phyloP scores from a whole-genome alignment of 2,113 vertebrate species.

The Gracilinanus agilis region DNA sequence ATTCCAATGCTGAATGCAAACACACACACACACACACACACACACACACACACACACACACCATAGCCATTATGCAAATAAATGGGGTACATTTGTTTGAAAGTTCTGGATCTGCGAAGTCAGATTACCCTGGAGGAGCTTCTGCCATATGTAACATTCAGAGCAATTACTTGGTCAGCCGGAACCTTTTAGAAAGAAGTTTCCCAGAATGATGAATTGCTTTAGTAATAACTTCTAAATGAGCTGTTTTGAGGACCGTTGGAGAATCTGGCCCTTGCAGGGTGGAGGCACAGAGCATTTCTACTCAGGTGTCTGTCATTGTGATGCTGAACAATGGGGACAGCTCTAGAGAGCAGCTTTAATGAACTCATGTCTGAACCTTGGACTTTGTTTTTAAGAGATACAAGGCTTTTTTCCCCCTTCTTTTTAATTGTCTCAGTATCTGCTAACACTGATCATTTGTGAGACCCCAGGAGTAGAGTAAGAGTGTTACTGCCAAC shows the following conservation, averaged over 20 bases:
- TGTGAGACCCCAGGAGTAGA: not conserved
- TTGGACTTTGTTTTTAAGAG: slow-evolving; percentile 43
- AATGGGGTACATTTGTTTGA: not conserved
- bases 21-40: too few species aligned
- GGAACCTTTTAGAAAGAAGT: slow-evolving; percentile 16
- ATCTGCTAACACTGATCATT: not conserved
- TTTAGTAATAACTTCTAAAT: slow-evolving; percentile 45
- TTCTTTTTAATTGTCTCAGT: slow-evolving; percentile 10
- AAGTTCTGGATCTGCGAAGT: not conserved
- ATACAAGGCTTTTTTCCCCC: not conserved
- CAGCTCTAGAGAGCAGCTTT: not conserved
- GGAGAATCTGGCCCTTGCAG: slow-evolving; percentile 34
- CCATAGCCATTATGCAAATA: not conserved
- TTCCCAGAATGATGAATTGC: slow-evolving; percentile 35
- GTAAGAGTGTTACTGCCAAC: not conserved
- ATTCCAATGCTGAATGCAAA: too few species aligned
- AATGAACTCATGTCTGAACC: slow-evolving; percentile 8
- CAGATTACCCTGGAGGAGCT: not conserved
- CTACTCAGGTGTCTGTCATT: not conserved
- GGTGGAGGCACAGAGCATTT: not conserved
- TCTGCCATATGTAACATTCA: not conserved
- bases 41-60: not conserved
- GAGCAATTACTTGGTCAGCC: slow-evolving; percentile 32
- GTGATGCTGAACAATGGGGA: not conserved
- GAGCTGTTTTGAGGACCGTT: slow-evolving; percentile 6